These are phyloP conservation scores for Antedon mediterranea DNA, from an alignment of 53 echinoderm and acorn worm genomes.

Conservation along the genomic window DNA sequence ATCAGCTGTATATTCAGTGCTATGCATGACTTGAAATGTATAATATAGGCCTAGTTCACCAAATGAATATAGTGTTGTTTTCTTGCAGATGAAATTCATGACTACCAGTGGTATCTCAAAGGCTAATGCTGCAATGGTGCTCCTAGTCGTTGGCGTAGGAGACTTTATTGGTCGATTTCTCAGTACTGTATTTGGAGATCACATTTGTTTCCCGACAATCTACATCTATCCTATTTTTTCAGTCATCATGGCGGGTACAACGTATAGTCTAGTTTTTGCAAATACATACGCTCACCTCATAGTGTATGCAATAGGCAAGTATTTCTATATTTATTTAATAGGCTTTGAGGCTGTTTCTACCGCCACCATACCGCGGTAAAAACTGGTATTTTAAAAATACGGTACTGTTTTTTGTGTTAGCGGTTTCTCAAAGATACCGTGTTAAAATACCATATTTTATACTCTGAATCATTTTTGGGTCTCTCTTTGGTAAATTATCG, in stretches of 20 bases:
- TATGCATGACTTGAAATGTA: too few relatives aligned
- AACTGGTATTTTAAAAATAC: too few relatives aligned
- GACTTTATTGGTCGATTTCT: constrained; percentile 57
- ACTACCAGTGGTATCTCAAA: constrained; percentile 72
- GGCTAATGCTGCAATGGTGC: constrained; percentile 40
- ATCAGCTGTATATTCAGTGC: too few relatives aligned
- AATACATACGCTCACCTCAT: constrained; percentile 55
- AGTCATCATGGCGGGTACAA: constrained; percentile 51
- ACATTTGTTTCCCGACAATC: constrained; percentile 55
- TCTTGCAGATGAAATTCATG: constrained; percentile 83
- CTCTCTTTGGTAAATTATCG: too few relatives aligned
- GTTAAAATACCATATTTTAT: too few relatives aligned
- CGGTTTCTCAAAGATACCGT: too few relatives aligned
- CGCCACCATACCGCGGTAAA: too few relatives aligned
- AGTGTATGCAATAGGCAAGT: constrained; percentile 65
- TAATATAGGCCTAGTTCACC: too few relatives aligned
- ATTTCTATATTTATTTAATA: background rate
- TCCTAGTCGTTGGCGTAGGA: constrained; percentile 56
- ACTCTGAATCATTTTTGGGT: too few relatives aligned
- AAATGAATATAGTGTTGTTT: too few relatives aligned
- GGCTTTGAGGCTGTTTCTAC: too few relatives aligned
- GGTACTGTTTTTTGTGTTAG: too few relatives aligned
- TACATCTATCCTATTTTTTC: constrained; percentile 74
- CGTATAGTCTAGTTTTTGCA: constrained; percentile 38
- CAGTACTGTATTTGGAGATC: constrained; percentile 60